phyloP scores from a whole-genome alignment of 1,140 invertebrate genomes.

The Latrodectus geometricus region DNA sequence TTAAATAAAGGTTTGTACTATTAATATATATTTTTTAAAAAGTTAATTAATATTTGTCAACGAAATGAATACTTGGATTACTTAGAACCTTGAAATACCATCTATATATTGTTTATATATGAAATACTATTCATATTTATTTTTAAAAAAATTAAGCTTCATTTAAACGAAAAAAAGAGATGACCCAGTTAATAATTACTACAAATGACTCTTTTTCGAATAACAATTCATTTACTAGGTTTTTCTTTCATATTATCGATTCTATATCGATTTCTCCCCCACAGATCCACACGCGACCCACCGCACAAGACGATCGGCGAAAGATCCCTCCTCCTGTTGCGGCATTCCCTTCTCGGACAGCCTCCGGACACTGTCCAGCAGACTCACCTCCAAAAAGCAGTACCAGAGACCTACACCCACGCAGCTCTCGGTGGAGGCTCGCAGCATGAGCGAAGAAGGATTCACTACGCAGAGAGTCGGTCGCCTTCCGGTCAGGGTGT shows the following conservation, averaged over 20 bases:
- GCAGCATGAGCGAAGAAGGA: background rate
- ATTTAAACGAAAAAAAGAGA: background rate
- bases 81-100: too few relatives aligned
- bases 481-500: slow-evolving; percentile 7
- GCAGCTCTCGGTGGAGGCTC: background rate
- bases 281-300: background rate
- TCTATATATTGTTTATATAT: too few relatives aligned
- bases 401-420: background rate
- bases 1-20: too few relatives aligned
- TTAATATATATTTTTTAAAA: too few relatives aligned
- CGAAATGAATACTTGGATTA: too few relatives aligned
- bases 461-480: background rate
- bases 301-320: background rate
- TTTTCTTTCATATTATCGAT: background rate
- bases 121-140: too few relatives aligned
- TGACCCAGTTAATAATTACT: background rate
- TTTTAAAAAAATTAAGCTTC: too few relatives aligned
- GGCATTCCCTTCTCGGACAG: background rate
- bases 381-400: background rate
- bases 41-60: too few relatives aligned
- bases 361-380: background rate
- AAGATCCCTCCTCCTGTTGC: slow-evolving; percentile 15
- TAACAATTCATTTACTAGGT: background rate
- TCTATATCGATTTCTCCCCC: background rate
- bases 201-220: background rate